Percentiles rank a stretch among this genome's conserved stretches.
These are phyloP conservation scores for Drosophila subpulchrella DNA, from an alignment of 1,140 invertebrate species.

Conservation along the genomic window DNA sequence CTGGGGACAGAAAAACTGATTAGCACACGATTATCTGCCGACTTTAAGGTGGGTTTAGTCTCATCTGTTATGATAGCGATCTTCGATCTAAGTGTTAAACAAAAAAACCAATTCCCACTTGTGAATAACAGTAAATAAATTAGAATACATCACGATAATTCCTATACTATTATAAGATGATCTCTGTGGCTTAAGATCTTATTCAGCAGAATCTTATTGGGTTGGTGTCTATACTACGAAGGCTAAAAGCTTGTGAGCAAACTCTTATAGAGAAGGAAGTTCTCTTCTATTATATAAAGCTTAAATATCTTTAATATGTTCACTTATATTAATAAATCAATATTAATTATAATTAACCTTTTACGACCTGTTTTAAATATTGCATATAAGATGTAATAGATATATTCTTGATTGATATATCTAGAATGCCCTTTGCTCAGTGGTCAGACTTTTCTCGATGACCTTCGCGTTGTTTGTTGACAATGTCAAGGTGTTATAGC, in stretches of 20 bases:
- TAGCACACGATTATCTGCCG: conserved; percentile 6
- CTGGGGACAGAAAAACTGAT: background rate
- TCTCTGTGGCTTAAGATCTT: background rate
- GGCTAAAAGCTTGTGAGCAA: conserved; percentile 1
- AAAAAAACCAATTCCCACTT: too few relatives aligned
- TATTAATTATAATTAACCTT: too few relatives aligned
- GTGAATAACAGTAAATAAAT: too few relatives aligned
- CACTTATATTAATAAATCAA: too few relatives aligned
- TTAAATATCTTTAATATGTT: background rate
- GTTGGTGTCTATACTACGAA: conserved; percentile 16
- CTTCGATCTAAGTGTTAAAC: too few relatives aligned
- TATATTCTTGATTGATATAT: background rate
- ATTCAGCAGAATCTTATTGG: background rate
- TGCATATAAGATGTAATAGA: too few relatives aligned
- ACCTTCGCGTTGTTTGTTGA: conserved; percentile 9
- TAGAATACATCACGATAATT: too few relatives aligned
- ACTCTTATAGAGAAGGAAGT: background rate
- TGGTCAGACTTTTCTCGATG: background rate
- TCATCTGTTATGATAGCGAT: too few relatives aligned
- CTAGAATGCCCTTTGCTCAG: background rate
- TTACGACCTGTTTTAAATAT: too few relatives aligned
- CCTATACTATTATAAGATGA: background rate
- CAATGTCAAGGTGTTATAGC: conserved; percentile 41
- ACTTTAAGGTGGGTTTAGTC: background rate
- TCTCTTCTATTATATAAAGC: background rate